These are phyloP conservation scores for Standfussiana lucernea DNA, from an alignment of 2,888 invertebrate genomes.

Conservation along the genomic window DNA sequence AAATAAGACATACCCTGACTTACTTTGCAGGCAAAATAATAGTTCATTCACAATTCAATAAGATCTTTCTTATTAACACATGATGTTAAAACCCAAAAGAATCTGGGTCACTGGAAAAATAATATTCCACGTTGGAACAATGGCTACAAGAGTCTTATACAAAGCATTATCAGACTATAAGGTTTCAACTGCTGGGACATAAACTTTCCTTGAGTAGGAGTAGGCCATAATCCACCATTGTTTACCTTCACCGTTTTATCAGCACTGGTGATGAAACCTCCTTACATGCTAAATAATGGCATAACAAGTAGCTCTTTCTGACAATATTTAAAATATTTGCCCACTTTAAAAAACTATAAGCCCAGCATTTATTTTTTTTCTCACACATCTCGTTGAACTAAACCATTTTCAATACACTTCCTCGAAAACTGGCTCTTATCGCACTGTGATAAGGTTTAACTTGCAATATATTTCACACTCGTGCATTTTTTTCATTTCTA, in stretches of 20 bases:
- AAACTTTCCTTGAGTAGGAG: background rate
- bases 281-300: too few species aligned
- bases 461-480: too few species aligned
- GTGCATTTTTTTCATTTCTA: too few species aligned
- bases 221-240: background rate
- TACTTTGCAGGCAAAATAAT: constrained; percentile 15
- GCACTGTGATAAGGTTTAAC: background rate
- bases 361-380: too few species aligned
- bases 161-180: background rate
- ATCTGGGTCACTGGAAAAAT: background rate
- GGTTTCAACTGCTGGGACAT: background rate
- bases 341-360: too few species aligned
- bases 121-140: background rate
- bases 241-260: background rate
- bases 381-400: background rate
- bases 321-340: too few species aligned
- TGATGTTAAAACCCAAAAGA: background rate
- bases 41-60: background rate
- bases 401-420: background rate
- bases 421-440: background rate
- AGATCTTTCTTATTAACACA: background rate
- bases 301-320: too few species aligned
- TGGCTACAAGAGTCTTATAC: background rate
- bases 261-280: background rate
- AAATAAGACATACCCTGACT: background rate